phyloP scores from a whole-genome alignment of 2,888 invertebrate species.

The Platycnemis pennipes region DNA sequence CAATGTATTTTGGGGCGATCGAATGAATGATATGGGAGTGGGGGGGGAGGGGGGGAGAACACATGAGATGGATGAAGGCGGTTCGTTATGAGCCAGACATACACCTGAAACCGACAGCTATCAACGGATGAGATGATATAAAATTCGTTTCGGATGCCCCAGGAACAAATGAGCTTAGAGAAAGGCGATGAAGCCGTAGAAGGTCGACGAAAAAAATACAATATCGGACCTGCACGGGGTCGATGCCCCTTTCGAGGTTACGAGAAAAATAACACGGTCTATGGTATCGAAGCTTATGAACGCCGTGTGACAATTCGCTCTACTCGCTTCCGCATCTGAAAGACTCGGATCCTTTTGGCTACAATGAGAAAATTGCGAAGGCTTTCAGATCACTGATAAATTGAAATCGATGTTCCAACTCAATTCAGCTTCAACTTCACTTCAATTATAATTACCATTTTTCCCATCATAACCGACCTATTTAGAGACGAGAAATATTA shows the following conservation, averaged over 20 bases:
- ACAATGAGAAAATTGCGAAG: too few relatives aligned
- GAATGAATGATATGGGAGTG: not conserved
- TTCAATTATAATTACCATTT: too few relatives aligned
- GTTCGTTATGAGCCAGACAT: not conserved
- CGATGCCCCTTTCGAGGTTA: not conserved
- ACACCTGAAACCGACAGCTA: not conserved
- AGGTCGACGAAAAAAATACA: not conserved
- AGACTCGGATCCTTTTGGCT: too few relatives aligned
- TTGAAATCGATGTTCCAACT: too few relatives aligned
- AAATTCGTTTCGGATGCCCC: not conserved
- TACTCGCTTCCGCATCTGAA: too few relatives aligned
- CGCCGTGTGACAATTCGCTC: too few relatives aligned
- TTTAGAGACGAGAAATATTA: too few relatives aligned
- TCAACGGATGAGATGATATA: not conserved
- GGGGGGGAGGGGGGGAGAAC: not conserved
- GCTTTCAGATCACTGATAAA: too few relatives aligned
- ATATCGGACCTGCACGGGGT: not conserved
- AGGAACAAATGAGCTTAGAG: not conserved
- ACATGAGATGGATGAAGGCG: not conserved
- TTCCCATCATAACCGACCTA: too few relatives aligned
- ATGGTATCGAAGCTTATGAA: too few relatives aligned
- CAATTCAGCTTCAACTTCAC: too few relatives aligned
- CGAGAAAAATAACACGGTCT: too few relatives aligned
- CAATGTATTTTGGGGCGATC: not conserved
- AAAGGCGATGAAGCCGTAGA: not conserved